Evolutionary conservation across 2,888 invertebrate species (phyloP).

Genomic region (Dryobotodes eremita): DNA sequence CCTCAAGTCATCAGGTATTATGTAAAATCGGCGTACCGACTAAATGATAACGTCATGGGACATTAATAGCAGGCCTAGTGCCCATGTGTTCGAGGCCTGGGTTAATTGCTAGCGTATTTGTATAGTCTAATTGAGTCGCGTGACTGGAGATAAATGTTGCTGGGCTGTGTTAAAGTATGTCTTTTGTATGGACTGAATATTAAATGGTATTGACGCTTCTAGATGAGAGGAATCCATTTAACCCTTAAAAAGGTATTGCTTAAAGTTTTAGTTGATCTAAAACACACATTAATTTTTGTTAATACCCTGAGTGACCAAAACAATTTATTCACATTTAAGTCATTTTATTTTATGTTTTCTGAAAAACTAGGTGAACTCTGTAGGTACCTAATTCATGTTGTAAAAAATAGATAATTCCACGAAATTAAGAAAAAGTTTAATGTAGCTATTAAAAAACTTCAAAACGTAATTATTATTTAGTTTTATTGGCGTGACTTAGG

Average conservation of each 20-base stretch:
- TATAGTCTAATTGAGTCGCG: conserved; percentile 32
- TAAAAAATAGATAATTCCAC: too few species aligned
- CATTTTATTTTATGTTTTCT: background rate
- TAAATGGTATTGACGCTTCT: conserved; percentile 5
- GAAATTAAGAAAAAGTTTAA: too few species aligned
- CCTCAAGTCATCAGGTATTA: conserved; percentile 12
- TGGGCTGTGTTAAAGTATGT: background rate
- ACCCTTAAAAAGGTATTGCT: background rate
- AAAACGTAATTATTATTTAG: background rate
- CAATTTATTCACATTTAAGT: background rate
- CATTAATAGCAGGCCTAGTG: conserved; percentile 29
- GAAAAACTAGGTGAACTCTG: background rate
- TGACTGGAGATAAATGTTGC: conserved; percentile 39
- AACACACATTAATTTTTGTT: background rate
- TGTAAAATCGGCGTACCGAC: conserved; percentile 5
- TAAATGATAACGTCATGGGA: conserved; percentile 1
- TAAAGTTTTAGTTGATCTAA: background rate
- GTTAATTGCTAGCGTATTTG: conserved; percentile 51
- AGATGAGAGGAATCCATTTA: background rate
- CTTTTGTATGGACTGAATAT: conserved; percentile 10
- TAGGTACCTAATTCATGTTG: background rate
- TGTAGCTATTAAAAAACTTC: background rate
- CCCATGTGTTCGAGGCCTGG: conserved; percentile 27
- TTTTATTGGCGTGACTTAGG: background rate
- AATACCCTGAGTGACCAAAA: background rate